Conservation (phyloP, 2,888 invertebrate genomes). For the Gastrophysa polygoni region DNA sequence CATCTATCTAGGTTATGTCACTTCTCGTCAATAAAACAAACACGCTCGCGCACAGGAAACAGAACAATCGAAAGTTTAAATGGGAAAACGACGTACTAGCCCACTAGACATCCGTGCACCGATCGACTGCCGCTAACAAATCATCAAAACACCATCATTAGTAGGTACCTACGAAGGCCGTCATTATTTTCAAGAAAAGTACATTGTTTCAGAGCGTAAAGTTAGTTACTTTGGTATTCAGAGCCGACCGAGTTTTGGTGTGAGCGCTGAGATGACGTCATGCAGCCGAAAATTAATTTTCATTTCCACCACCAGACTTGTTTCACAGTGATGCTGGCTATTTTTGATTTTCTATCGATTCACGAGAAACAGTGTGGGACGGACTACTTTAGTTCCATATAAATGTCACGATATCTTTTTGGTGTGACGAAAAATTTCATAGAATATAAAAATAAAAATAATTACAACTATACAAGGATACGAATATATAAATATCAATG, state of each 20-base stretch:
- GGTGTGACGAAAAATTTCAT: no score
- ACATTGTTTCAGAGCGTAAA: neutral
- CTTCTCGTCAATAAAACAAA: slow-evolving; percentile 10
- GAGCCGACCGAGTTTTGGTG: neutral
- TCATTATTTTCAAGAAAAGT: neutral
- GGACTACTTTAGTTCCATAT: no score
- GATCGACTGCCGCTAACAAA: neutral
- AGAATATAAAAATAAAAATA: no score
- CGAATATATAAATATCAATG: no score
- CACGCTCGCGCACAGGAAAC: slow-evolving; percentile 7
- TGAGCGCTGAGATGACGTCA: slow-evolving; percentile 4
- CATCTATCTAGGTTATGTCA: slow-evolving; percentile 38
- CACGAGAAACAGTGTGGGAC: slow-evolving; percentile 5
- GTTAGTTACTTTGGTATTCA: neutral
- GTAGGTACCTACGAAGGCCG: neutral
- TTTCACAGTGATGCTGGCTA: slow-evolving; percentile 17
- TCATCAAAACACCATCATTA: slow-evolving; percentile 7
- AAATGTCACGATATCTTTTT: no score
- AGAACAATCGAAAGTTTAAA: slow-evolving; percentile 3
- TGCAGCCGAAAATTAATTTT: slow-evolving; percentile 13
- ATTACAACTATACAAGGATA: no score
- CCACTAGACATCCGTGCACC: neutral
- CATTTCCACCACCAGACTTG: slow-evolving; percentile 6
- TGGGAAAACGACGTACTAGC: neutral
- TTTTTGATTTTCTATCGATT: slow-evolving; percentile 17